phyloP scores from a whole-genome alignment of 2,888 invertebrate species.

The Venusia cambrica region DNA sequence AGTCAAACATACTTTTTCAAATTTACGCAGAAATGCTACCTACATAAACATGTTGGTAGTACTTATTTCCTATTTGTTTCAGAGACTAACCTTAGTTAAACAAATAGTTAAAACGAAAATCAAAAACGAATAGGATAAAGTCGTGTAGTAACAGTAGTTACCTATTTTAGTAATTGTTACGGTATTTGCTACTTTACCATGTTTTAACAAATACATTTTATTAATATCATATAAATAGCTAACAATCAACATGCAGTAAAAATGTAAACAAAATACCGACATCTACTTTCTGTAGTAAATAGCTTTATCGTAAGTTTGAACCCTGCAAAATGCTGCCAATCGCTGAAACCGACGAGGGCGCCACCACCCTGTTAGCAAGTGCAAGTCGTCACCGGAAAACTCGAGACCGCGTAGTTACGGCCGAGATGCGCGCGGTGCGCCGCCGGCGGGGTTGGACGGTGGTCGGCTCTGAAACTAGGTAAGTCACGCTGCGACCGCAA shows the following conservation, averaged over 20 bases:
- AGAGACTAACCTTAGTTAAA: too few species aligned
- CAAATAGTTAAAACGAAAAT: too few species aligned
- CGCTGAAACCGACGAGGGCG: slow-evolving; percentile 68
- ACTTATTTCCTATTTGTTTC: too few species aligned
- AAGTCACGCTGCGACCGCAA: slow-evolving; percentile 45
- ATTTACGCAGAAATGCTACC: too few species aligned
- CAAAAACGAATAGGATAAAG: too few species aligned
- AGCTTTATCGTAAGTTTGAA: slow-evolving; percentile 26
- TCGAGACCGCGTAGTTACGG: slow-evolving; percentile 66
- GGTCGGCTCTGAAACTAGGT: slow-evolving; percentile 88
- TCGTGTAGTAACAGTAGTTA: too few species aligned
- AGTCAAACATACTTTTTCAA: too few species aligned
- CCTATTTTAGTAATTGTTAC: too few species aligned
- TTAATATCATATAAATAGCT: neutral
- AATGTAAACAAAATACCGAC: slow-evolving; percentile 35
- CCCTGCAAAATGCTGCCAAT: slow-evolving; percentile 60
- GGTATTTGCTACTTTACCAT: slow-evolving; percentile 17
- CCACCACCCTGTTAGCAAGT: slow-evolving; percentile 42
- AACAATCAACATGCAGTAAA: neutral
- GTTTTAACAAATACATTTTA: neutral
- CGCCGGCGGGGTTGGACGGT: slow-evolving; percentile 88
- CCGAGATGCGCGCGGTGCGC: slow-evolving; percentile 74
- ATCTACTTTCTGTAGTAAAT: slow-evolving; percentile 36
- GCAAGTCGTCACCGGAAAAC: slow-evolving; percentile 60
- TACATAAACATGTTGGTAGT: too few species aligned